Conservation (phyloP, 2,113 vertebrate genomes). For the Osmerus mordax region DNA sequence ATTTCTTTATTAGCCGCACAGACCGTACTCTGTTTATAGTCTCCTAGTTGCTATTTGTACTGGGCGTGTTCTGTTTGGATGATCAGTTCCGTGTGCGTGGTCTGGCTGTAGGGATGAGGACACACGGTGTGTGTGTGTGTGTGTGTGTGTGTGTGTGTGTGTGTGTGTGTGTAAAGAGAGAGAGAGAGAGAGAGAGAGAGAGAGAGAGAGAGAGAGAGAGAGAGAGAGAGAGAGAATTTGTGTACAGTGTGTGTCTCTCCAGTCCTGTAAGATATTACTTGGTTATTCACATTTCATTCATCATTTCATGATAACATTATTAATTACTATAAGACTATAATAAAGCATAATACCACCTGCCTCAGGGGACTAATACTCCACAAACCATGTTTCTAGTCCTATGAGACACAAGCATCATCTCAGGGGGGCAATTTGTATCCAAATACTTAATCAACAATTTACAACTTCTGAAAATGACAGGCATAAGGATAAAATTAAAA, state of each 20-base stretch:
- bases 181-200: too few species aligned
- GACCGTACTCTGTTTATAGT: constrained; percentile 3
- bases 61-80: not conserved
- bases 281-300: too few species aligned
- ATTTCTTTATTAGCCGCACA: constrained; percentile 1
- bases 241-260: too few species aligned
- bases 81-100: constrained; percentile 1
- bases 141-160: constrained; percentile 1
- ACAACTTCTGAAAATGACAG: constrained; percentile 25
- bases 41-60: constrained; percentile 9
- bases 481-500: constrained; percentile 45
- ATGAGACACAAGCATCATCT: not conserved
- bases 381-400: constrained; percentile 15
- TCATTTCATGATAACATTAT: too few species aligned
- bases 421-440: constrained; percentile 23
- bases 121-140: not conserved
- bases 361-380: not conserved
- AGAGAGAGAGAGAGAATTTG: too few species aligned
- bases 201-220: too few species aligned
- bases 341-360: too few species aligned
- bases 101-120: not conserved
- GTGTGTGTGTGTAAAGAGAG: not conserved
- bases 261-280: too few species aligned
- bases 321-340: too few species aligned
- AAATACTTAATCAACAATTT: constrained; percentile 24